Conservation (phyloP, 2,888 invertebrate genomes). For the Cantharis nigra region DNA sequence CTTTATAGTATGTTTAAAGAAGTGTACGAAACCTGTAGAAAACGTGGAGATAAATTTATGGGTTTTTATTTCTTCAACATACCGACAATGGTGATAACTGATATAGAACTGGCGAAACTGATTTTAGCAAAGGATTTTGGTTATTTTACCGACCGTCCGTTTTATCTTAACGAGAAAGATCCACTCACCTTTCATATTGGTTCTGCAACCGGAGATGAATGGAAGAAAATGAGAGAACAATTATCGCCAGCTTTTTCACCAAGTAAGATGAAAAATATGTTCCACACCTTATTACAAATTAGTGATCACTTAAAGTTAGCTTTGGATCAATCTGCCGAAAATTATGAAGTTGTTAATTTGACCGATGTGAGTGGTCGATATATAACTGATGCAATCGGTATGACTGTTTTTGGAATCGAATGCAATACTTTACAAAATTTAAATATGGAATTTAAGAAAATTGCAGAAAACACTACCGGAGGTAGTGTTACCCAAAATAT, state of each 20-base stretch:
- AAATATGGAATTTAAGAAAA: constrained; percentile 44
- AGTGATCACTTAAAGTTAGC: constrained; percentile 40
- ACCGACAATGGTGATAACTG: constrained; percentile 30
- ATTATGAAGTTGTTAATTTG: constrained; percentile 30
- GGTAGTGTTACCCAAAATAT: constrained; percentile 10
- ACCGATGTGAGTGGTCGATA: constrained; percentile 43
- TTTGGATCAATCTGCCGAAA: constrained; percentile 26
- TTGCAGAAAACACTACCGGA: constrained; percentile 40
- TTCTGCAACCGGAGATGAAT: constrained; percentile 53
- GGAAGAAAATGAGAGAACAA: constrained; percentile 57
- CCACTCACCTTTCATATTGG: constrained; percentile 50
- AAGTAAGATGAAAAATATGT: constrained; percentile 58
- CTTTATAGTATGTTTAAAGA: not conserved
- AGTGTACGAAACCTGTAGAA: constrained; percentile 4
- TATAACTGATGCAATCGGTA: constrained; percentile 51
- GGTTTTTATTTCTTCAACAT: constrained; percentile 21
- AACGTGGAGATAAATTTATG: constrained; percentile 10
- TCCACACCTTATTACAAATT: constrained; percentile 52
- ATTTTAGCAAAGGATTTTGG: constrained; percentile 54
- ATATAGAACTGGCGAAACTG: constrained; percentile 52
- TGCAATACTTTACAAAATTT: constrained; percentile 54
- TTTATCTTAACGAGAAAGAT: constrained; percentile 51
- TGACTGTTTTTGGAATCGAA: constrained; percentile 50
- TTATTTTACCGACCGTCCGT: constrained; percentile 54
- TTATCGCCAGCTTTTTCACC: constrained; percentile 32